phyloP scores from a whole-genome alignment of 2,888 invertebrate genomes.

The Leucophora obtusa region DNA sequence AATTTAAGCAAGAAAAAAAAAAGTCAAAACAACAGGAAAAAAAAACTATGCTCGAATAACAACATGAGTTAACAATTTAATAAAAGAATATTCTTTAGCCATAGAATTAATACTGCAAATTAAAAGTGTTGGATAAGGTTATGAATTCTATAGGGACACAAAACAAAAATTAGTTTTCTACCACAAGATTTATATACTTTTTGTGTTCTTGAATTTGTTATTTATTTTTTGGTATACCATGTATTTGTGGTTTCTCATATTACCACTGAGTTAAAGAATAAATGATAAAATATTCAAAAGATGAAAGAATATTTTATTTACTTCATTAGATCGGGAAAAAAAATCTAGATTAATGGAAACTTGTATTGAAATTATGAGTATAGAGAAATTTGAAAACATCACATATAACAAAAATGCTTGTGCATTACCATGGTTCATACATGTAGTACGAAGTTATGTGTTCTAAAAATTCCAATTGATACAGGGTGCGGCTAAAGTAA shows the following conservation, averaged over 20 bases:
- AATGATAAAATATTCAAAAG: constrained; percentile 21
- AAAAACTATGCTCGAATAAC: constrained; percentile 17
- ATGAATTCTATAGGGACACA: constrained; percentile 39
- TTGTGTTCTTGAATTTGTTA: too few species aligned
- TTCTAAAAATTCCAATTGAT: too few species aligned
- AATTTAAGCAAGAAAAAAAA: background rate
- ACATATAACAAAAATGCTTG: too few species aligned
- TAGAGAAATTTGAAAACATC: too few species aligned
- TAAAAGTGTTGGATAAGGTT: constrained; percentile 36
- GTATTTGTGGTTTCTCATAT: background rate
- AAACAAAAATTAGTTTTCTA: constrained; percentile 50
- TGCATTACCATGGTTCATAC: too few species aligned
- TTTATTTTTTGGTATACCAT: background rate
- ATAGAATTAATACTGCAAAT: constrained; percentile 41
- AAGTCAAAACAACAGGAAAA: background rate
- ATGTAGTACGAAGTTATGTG: too few species aligned
- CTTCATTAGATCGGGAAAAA: constrained; percentile 5
- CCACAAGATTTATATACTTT: background rate
- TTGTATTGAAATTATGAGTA: background rate
- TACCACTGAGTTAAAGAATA: background rate
- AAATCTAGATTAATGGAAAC: background rate
- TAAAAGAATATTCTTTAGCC: background rate
- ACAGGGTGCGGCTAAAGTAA: too few species aligned
- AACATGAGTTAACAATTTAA: constrained; percentile 42
- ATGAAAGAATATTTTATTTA: constrained; percentile 26